Evolutionary conservation across 2,113 vertebrate species (phyloP).

Genomic region (Stegastes partitus): DNA sequence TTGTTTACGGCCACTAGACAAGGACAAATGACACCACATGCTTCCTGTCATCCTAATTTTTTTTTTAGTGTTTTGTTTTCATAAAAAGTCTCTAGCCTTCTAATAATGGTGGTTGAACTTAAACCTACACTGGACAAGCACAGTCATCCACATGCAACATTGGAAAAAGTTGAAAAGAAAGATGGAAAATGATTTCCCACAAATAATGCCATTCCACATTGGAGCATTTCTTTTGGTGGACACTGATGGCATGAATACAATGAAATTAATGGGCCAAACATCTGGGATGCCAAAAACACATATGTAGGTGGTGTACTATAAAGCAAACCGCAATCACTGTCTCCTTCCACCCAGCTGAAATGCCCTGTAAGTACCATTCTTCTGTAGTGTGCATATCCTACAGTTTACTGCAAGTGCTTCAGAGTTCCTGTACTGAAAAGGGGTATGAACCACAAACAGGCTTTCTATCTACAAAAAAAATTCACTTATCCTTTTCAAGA

Average conservation of each 20-base stretch:
- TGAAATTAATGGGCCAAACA: conserved; percentile 40
- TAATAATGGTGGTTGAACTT: conserved; percentile 59
- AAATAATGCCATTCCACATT: conserved; percentile 45
- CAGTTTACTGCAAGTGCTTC: conserved; percentile 65
- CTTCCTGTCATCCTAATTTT: conserved; percentile 56
- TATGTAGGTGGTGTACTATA: conserved; percentile 5
- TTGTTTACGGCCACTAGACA: conserved; percentile 69
- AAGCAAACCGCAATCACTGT: neutral
- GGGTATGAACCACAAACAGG: conserved; percentile 9
- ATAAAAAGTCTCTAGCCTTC: conserved; percentile 62
- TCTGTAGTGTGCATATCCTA: conserved; percentile 56
- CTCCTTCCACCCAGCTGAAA: conserved; percentile 26
- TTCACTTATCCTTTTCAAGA: conserved; percentile 8
- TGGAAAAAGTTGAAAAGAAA: conserved; percentile 3
- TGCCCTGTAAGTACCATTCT: conserved; percentile 48
- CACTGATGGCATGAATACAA: conserved; percentile 46
- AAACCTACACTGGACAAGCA: conserved; percentile 48
- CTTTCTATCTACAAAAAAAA: neutral
- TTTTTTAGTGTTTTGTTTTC: conserved; percentile 78
- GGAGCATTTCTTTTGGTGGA: conserved; percentile 37
- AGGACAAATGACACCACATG: conserved; percentile 70
- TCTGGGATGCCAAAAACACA: neutral
- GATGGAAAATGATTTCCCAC: conserved; percentile 34
- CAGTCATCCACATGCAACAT: conserved; percentile 63
- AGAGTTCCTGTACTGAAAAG: conserved; percentile 29